A percentile compares a stretch with the other conserved stretches of the same genome.
Conservation (phyloP, 2,113 vertebrate genomes). For the Gambusia holbrooki region DNA sequence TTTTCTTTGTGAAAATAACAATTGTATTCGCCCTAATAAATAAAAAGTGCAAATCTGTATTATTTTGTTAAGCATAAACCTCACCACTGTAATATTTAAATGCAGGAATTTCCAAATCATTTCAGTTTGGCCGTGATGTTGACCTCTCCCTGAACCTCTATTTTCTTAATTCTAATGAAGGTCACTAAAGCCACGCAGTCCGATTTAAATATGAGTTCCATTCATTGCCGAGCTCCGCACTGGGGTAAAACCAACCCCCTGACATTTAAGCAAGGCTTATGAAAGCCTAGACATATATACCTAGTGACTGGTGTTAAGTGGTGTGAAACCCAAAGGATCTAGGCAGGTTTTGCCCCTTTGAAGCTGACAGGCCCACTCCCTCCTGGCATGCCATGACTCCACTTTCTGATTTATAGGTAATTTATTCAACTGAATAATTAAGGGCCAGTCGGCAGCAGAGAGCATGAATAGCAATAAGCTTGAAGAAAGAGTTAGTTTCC, state of each 20-base stretch:
- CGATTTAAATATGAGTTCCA: conserved; percentile 67
- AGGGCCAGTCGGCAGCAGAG: conserved; percentile 67
- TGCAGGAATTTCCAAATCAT: conserved; percentile 43
- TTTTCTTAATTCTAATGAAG: conserved; percentile 71
- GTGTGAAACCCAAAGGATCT: conserved; percentile 72
- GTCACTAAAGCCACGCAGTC: conserved; percentile 64
- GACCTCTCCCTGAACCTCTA: conserved; percentile 55
- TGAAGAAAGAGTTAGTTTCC: conserved; percentile 53
- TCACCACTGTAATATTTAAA: conserved; percentile 50
- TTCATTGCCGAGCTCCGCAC: conserved; percentile 57
- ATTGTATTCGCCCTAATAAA: neutral
- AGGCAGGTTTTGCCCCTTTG: conserved; percentile 72
- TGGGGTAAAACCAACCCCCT: conserved; percentile 57
- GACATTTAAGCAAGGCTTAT: conserved; percentile 68
- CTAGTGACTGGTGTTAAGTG: conserved; percentile 78
- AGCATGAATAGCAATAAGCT: conserved; percentile 76
- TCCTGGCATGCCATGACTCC: conserved; percentile 73
- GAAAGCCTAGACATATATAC: conserved; percentile 71
- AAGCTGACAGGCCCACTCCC: conserved; percentile 75
- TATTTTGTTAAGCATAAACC: conserved; percentile 16
- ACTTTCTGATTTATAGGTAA: conserved; percentile 77
- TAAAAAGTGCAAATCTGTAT: neutral
- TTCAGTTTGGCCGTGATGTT: conserved; percentile 37
- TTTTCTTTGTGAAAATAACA: neutral
- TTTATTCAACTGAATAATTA: conserved; percentile 81